Percentiles rank a stretch among this genome's conserved stretches.
Conservation (phyloP, 1,140 invertebrate species). For the Ganaspis sp. region DNA sequence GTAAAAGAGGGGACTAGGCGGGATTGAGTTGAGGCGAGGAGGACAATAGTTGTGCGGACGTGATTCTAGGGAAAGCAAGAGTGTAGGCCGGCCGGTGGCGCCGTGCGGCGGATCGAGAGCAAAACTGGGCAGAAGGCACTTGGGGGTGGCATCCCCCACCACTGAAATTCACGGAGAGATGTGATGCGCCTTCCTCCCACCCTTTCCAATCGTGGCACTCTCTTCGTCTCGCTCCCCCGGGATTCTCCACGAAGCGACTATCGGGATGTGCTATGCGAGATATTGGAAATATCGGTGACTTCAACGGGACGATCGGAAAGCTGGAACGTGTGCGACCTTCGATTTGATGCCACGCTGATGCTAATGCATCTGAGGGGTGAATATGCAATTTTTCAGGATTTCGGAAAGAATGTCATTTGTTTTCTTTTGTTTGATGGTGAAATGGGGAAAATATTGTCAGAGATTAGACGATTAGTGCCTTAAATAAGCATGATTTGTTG, state of each 20-base stretch:
- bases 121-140: constrained; percentile 59
- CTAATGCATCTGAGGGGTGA: not conserved
- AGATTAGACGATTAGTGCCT: not conserved
- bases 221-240: constrained; percentile 56
- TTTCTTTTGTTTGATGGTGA: not conserved
- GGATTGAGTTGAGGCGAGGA: not conserved
- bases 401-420: not conserved
- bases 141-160: constrained; percentile 70
- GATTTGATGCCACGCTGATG: constrained; percentile 38
- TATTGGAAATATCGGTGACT: constrained; percentile 77
- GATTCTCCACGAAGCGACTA: constrained; percentile 56
- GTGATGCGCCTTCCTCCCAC: constrained; percentile 41
- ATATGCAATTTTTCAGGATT: not conserved
- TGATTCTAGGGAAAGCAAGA: constrained; percentile 55
- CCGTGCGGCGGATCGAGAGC: constrained; percentile 46
- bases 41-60: constrained; percentile 65
- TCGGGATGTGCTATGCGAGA: constrained; percentile 53
- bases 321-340: constrained; percentile 53
- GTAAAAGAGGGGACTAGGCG: not conserved
- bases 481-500: too few species aligned
- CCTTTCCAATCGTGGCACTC: constrained; percentile 43
- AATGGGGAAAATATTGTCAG: not conserved
- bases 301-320: constrained; percentile 76
- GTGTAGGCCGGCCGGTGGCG: constrained; percentile 71
- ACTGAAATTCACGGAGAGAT: constrained; percentile 42